These are phyloP conservation scores for Hoplodrina blanda DNA, from an alignment of 2,888 invertebrate genomes.

Conservation along the genomic window DNA sequence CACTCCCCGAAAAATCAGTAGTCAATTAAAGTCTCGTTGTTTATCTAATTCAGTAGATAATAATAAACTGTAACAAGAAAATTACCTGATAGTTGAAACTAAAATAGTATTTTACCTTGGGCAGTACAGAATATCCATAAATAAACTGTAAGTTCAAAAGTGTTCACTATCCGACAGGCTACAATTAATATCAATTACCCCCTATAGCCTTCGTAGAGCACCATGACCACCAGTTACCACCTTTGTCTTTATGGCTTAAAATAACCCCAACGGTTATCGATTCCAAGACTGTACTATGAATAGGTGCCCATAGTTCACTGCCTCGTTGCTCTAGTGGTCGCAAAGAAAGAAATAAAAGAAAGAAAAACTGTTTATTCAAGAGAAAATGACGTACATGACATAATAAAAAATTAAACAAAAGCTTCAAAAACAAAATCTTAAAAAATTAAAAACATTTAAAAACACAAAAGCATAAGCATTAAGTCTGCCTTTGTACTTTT, in stretches of 20 bases:
- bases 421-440: no score
- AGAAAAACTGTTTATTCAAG: no score
- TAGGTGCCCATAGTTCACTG: no score
- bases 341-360: no score
- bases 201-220: slow-evolving; percentile 7
- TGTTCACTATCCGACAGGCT: slow-evolving; percentile 5
- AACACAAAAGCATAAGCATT: no score
- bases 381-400: no score
- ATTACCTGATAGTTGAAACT: background rate
- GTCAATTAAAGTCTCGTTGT: no score
- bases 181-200: slow-evolving; percentile 27
- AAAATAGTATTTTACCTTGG: background rate
- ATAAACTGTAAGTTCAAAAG: slow-evolving; percentile 22
- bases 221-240: background rate
- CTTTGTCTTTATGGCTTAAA: slow-evolving; percentile 16
- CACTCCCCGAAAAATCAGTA: background rate
- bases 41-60: background rate
- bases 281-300: background rate
- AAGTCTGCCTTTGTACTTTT: no score
- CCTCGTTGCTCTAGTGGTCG: no score
- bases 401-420: no score
- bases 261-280: slow-evolving; percentile 44
- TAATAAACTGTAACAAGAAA: background rate
- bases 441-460: no score
- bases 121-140: background rate